phyloP scores from a whole-genome alignment of 2,113 vertebrate species.

The pig (Sus scrofa) region T2T-Sscrofa CM000825.6:47251001-47251500 shows the following conservation, averaged over 20 bases:
- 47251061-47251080: not conserved
- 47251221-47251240: too few relatives aligned
- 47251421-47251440: too few relatives aligned
- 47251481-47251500: not conserved
- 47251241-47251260: too few relatives aligned
- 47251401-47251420: rapidly evolving
- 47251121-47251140: not conserved
- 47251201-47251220: too few relatives aligned
- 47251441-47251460: not conserved
- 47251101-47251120: not conserved
- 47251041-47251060: not conserved
- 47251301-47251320: not conserved
- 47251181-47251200: too few relatives aligned
- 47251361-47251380: not conserved
- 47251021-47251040: not conserved
- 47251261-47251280: not conserved
- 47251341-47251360: not conserved
- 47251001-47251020: not conserved
- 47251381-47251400: not conserved
- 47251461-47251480: not conserved
- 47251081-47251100: not conserved
- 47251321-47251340: not conserved
- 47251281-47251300: not conserved
- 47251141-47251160: not conserved
- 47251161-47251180: too few relatives aligned